Conservation (phyloP, 64 coral and sea anemone species). For the Pocillopora verrucosa region DNA sequence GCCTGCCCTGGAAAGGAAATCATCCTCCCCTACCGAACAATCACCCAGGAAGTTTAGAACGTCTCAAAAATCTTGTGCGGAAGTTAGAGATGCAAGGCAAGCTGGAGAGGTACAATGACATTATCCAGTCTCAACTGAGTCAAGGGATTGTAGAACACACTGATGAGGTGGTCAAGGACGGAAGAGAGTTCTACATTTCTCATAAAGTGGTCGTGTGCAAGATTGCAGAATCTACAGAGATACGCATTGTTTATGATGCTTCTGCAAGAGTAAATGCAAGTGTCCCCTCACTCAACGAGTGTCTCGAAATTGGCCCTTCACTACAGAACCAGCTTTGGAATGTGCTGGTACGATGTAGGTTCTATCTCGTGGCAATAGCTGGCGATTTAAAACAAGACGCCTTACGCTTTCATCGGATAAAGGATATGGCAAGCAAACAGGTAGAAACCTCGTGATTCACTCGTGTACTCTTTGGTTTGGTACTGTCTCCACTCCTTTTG, state of each 20-base stretch:
- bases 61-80: constrained; percentile 36
- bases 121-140: constrained; percentile 31
- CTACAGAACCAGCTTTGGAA: constrained; percentile 21
- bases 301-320: background rate
- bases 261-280: constrained; percentile 6
- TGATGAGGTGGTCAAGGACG: constrained; percentile 1
- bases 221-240: constrained; percentile 2
- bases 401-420: too few relatives aligned
- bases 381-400: too few relatives aligned
- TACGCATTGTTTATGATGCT: constrained; percentile 50
- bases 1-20: constrained; percentile 21
- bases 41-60: constrained; percentile 7
- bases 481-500: too few relatives aligned
- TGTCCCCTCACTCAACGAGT: constrained; percentile 23
- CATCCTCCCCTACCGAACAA: constrained; percentile 47
- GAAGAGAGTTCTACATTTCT: constrained; percentile 45
- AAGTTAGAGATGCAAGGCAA: constrained; percentile 11
- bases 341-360: background rate
- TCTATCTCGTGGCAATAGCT: too few relatives aligned
- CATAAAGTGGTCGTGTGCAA: constrained; percentile 35
- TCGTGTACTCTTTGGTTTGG: too few relatives aligned
- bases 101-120: constrained; percentile 5
- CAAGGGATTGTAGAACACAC: constrained; percentile 45
- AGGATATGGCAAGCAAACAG: too few relatives aligned
- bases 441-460: too few relatives aligned